Percentiles rank a stretch among this genome's conserved stretches.
Evolutionary conservation across 1,140 invertebrate species (phyloP).

Genomic region (Drosophila orena): DNA sequence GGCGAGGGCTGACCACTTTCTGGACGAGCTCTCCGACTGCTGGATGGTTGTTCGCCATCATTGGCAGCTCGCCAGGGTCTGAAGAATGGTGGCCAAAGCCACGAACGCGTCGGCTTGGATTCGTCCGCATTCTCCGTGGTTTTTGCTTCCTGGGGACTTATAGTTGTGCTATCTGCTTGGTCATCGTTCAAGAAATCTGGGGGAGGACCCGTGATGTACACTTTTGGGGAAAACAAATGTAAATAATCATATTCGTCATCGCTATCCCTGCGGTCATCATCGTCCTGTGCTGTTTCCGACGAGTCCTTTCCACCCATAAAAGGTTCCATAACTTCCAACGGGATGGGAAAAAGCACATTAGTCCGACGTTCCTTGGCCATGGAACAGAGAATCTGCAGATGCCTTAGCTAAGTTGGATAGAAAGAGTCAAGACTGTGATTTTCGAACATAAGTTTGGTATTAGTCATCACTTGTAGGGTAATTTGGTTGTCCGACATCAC

Average conservation of each 20-base stretch:
- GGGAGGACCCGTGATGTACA: constrained; percentile 1
- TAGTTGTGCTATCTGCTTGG: too few species aligned
- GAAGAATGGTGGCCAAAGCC: background rate
- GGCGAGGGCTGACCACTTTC: background rate
- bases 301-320: constrained; percentile 7
- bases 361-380: constrained; percentile 98
- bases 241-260: background rate
- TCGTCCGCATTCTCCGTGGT: background rate
- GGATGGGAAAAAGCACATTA: constrained; percentile 97
- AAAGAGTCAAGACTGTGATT: background rate
- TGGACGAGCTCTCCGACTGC: background rate
- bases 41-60: background rate
- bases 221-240: constrained; percentile 11
- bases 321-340: constrained; percentile 88
- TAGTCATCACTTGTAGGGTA: constrained; percentile 90
- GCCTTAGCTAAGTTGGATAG: constrained; percentile 48
- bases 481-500: constrained; percentile 95
- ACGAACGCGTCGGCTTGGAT: background rate
- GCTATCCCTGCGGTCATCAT: background rate
- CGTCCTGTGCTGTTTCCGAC: background rate
- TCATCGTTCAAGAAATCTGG: background rate
- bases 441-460: background rate
- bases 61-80: too few species aligned
- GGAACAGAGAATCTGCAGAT: constrained; percentile 93
- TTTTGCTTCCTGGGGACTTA: too few species aligned